phyloP scores from a whole-genome alignment of 1,140 invertebrate genomes.

The Heliconius melpomene region DNA sequence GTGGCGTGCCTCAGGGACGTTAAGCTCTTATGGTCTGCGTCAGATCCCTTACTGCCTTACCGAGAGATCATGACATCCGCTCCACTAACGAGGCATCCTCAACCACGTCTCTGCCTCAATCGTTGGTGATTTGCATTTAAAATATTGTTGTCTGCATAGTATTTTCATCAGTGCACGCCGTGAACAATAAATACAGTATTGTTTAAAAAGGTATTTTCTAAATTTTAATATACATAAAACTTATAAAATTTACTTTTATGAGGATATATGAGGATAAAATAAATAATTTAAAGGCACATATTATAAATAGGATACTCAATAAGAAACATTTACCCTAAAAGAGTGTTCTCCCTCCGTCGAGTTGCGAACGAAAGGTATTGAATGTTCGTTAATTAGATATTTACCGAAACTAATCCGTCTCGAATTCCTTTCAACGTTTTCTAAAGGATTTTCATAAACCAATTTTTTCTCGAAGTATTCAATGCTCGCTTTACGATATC shows the following conservation, averaged over 20 bases:
- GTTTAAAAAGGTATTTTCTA: too few relatives aligned
- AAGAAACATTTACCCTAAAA: background rate
- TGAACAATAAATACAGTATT: too few relatives aligned
- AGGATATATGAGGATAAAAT: background rate
- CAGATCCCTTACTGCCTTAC: background rate
- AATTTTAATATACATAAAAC: too few relatives aligned
- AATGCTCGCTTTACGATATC: constrained; percentile 23
- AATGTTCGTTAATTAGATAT: constrained; percentile 9
- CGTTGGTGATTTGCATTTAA: background rate
- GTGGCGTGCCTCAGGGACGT: constrained; percentile 8
- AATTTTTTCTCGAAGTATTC: constrained; percentile 9
- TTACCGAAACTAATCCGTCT: constrained; percentile 11
- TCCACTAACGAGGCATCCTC: constrained; percentile 12
- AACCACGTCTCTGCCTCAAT: background rate
- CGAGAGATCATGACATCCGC: constrained; percentile 17
- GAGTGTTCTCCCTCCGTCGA: background rate
- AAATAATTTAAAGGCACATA: background rate
- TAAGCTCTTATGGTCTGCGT: constrained; percentile 13
- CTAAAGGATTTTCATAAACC: constrained; percentile 16
- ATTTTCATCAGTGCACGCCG: too few relatives aligned
- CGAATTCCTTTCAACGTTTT: constrained; percentile 17
- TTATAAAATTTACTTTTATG: too few relatives aligned
- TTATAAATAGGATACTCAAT: background rate
- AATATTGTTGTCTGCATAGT: background rate
- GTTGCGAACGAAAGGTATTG: background rate